Conservation (phyloP, 1,140 invertebrate species). For the Calephelis nemesis region DNA sequence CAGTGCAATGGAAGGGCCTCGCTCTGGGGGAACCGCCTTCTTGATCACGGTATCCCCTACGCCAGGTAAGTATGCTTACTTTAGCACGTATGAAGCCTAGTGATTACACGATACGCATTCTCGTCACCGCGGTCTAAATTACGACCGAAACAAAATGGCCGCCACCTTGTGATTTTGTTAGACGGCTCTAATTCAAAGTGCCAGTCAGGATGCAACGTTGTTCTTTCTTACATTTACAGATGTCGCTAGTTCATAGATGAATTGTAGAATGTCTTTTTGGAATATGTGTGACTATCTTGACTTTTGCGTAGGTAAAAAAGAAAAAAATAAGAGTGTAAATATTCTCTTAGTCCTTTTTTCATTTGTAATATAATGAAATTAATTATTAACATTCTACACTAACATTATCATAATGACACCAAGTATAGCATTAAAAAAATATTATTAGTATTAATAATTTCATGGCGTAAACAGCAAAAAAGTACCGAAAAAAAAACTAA, state of each 20-base stretch:
- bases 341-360: too few relatives aligned
- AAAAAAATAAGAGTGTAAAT: too few relatives aligned
- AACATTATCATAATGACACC: too few relatives aligned
- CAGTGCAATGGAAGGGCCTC: slow-evolving; percentile 39
- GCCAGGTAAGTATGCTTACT: slow-evolving; percentile 43
- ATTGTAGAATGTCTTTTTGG: too few relatives aligned
- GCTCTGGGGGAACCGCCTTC: slow-evolving; percentile 43
- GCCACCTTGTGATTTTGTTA: slow-evolving; percentile 20
- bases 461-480: too few relatives aligned
- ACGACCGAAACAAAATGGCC: background rate
- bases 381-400: too few relatives aligned
- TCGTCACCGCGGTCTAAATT: slow-evolving; percentile 22
- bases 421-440: too few relatives aligned
- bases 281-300: too few relatives aligned
- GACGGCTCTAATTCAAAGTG: background rate
- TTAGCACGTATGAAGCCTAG: background rate
- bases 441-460: too few relatives aligned
- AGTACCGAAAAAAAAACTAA: too few relatives aligned
- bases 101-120: background rate
- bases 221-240: background rate
- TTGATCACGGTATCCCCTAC: slow-evolving; percentile 44
- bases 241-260: background rate
- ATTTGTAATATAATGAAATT: too few relatives aligned
- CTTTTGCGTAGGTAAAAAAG: too few relatives aligned
- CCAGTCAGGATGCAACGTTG: background rate